Conservation (phyloP, 2,797 vertebrate genomes). For the Rallus crepitans region DNA sequence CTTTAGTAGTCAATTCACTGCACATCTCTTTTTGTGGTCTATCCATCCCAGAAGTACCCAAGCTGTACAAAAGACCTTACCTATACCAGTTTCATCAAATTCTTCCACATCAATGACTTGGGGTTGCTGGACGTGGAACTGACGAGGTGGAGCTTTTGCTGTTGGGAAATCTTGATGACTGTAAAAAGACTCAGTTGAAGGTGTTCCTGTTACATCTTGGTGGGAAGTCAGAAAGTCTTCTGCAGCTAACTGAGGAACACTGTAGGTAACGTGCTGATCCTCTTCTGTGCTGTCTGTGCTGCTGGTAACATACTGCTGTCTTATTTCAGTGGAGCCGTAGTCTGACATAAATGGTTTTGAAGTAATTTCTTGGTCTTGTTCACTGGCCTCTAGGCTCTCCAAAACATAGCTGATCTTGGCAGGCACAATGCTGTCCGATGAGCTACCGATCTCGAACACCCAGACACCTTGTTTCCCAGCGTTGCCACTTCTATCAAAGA, state of each 20-base stretch:
- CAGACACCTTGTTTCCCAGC: conserved; percentile 87
- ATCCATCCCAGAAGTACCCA: neutral
- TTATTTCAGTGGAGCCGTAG: conserved; percentile 60
- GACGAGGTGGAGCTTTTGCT: conserved; percentile 77
- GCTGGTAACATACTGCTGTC: conserved; percentile 31
- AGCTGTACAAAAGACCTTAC: conserved; percentile 75
- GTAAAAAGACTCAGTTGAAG: conserved; percentile 26
- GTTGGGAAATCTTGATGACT: conserved; percentile 54
- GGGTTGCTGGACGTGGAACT: conserved; percentile 76
- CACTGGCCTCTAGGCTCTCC: neutral
- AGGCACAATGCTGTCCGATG: conserved; percentile 65
- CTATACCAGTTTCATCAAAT: conserved; percentile 88
- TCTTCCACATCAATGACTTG: conserved; percentile 89
- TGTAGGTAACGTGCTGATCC: neutral
- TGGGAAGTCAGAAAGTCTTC: conserved; percentile 34
- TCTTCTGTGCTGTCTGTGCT: conserved; percentile 51
- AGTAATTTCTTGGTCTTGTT: conserved; percentile 55
- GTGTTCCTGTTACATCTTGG: conserved; percentile 43
- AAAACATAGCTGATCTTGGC: conserved; percentile 71
- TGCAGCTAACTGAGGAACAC: neutral
- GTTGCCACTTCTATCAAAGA: conserved; percentile 86
- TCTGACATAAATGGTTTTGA: conserved; percentile 42
- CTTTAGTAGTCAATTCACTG: neutral
- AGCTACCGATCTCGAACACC: conserved; percentile 91
- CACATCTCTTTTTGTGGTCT: neutral